Percentiles rank a stretch among this genome's conserved stretches.
phyloP scores from a whole-genome alignment of 2,888 invertebrate genomes.

The Osedax fenrisi region DNA sequence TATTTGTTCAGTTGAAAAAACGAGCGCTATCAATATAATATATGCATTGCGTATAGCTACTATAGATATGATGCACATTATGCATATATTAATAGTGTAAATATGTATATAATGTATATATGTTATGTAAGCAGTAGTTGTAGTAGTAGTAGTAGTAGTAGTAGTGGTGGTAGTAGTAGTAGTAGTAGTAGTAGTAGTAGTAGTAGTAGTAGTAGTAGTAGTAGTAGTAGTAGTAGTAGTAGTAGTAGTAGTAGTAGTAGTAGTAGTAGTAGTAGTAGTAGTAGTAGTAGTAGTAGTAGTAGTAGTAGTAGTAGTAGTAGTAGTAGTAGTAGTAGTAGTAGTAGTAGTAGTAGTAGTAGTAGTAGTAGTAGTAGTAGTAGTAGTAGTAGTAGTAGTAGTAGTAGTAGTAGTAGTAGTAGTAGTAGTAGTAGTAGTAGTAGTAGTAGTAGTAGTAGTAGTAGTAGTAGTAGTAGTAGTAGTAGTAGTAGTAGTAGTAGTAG shows the following conservation, averaged over 20 bases:
- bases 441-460: neutral
- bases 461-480: neutral
- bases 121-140: too few relatives aligned
- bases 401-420: neutral
- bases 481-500: neutral
- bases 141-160: neutral
- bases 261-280: neutral
- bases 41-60: too few relatives aligned
- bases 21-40: too few relatives aligned
- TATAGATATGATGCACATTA: too few relatives aligned
- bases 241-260: neutral
- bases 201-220: neutral
- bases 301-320: slow-evolving; percentile 2
- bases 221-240: neutral
- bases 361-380: slow-evolving; percentile 2
- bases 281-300: neutral
- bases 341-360: neutral
- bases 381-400: neutral
- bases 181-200: neutral
- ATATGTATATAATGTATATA: too few relatives aligned
- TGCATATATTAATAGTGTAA: too few relatives aligned
- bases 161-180: neutral
- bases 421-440: neutral
- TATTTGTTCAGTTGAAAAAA: too few relatives aligned
- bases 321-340: neutral